These are phyloP conservation scores for Prinia subflava DNA, from an alignment of 2,113 vertebrate genomes.

Conservation along the genomic window DNA sequence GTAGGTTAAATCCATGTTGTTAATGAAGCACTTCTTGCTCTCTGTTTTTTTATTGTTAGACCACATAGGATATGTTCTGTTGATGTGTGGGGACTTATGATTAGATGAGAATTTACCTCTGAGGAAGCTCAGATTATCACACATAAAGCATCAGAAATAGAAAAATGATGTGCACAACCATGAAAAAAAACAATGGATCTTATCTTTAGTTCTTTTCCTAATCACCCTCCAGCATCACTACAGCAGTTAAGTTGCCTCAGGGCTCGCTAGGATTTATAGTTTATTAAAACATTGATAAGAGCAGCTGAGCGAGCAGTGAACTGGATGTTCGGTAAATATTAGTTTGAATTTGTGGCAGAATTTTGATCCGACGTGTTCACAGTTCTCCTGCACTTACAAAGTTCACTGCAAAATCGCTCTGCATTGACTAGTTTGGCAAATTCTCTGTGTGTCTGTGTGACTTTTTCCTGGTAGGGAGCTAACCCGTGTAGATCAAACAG, in stretches of 20 bases:
- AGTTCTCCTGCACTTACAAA: background rate
- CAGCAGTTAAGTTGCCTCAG: constrained; percentile 54
- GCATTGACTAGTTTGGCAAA: background rate
- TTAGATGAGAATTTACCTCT: constrained; percentile 73
- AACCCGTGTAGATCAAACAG: constrained; percentile 17
- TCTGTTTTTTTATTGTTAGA: constrained; percentile 52
- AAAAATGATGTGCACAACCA: constrained; percentile 64
- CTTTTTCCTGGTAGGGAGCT: background rate
- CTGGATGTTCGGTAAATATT: constrained; percentile 46
- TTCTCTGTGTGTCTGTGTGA: background rate
- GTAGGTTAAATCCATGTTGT: constrained; percentile 55
- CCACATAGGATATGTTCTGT: constrained; percentile 68
- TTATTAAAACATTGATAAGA: constrained; percentile 64
- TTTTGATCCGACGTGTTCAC: constrained; percentile 10
- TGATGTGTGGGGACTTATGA: constrained; percentile 68
- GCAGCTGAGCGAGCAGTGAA: constrained; percentile 47
- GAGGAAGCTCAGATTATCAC: constrained; percentile 69
- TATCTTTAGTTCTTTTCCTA: constrained; percentile 59
- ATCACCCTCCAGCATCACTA: constrained; percentile 63
- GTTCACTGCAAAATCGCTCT: background rate
- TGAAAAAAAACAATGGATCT: constrained; percentile 70
- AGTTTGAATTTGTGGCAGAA: constrained; percentile 47
- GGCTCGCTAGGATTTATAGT: constrained; percentile 62
- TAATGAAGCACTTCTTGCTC: constrained; percentile 64
- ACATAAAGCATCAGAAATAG: constrained; percentile 63